A percentile compares a stretch with the other conserved stretches of the same genome.
Evolutionary conservation across 1,140 invertebrate genomes (phyloP).

Genomic region (Euborellia annulipes): DNA sequence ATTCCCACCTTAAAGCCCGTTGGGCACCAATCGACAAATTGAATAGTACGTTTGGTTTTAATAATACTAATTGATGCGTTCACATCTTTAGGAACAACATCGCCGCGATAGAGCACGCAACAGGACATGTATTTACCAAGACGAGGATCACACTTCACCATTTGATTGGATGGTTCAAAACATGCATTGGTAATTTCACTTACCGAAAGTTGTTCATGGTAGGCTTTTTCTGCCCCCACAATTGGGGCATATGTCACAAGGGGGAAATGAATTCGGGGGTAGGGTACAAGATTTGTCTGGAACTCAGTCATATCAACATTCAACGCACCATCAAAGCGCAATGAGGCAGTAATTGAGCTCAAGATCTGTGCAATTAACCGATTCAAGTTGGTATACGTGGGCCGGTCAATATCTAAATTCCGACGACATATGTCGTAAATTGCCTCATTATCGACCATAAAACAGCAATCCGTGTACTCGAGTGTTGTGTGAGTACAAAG

Average conservation of each 20-base stretch:
- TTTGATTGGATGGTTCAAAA: conserved; percentile 66
- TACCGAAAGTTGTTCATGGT: conserved; percentile 58
- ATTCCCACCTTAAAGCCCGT: conserved; percentile 17
- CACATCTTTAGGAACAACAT: conserved; percentile 38
- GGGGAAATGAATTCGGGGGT: conserved; percentile 36
- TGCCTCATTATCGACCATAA: conserved; percentile 33
- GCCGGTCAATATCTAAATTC: conserved; percentile 38
- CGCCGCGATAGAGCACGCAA: conserved; percentile 35
- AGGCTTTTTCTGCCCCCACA: conserved; percentile 42
- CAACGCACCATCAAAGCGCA: conserved; percentile 51
- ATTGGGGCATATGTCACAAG: conserved; percentile 63
- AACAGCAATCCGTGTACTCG: conserved; percentile 64
- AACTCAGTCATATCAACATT: conserved; percentile 52
- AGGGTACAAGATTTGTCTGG: conserved; percentile 44
- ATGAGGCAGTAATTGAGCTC: conserved; percentile 38
- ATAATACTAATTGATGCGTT: conserved; percentile 30
- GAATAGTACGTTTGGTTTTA: too few species aligned
- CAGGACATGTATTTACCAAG: conserved; percentile 27
- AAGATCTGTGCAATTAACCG: conserved; percentile 38
- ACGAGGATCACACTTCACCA: conserved; percentile 36
- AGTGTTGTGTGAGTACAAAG: conserved; percentile 63
- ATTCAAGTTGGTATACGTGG: conserved; percentile 42
- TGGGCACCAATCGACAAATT: too few species aligned
- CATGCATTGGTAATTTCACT: conserved; percentile 67
- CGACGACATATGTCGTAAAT: too few species aligned